Base-by-base conservation (phyloP, 2,888 invertebrate species). In the Callosobruchus maculatus region DNA sequence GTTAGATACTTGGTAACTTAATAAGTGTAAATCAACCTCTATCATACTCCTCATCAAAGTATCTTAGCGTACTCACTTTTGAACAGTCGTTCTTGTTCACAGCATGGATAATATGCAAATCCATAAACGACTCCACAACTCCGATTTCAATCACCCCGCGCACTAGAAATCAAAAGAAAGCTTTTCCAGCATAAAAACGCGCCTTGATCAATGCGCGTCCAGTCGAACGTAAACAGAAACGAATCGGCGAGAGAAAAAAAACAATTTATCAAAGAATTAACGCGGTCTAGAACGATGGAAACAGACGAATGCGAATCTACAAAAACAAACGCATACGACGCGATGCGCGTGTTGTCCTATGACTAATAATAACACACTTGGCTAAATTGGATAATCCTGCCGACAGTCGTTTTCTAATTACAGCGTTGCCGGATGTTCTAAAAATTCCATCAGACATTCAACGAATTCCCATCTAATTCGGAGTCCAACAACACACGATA, bases 321-420 rank as follows among this genome's bases (percentile, higher is more conserved):
- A 49, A 49, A 49, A 49, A 49, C 49, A 49, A 49, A 74, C 73
- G 68, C 72, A 77, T 72, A 73, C 73, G 76, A 72, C 72, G 49
- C 3, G 49, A 49, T 49, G 74, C 74, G 75, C 73, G 74, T 67
- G 70, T 49, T 74, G 72, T 72, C 71, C 71, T 70, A 74, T 71
- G 68, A 73, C 74, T 71, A 76, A 76, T 74, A 71, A 68, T 49
- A 75, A 74, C 66, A 31, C 31, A 72, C 70, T 72, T 70, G 68
- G 73, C 72, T 74, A 74, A 76, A 76, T 76, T 76, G 76, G 72
- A 76, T 75, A 76, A 76, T 72, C 67, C 20, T 67, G 71, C 71
- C 74, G 72, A 30, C 76, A 73, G 73, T 76, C 72, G 73, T 72
- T 74, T 70, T 49, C 49, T 70, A 71, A 75, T 72, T 68, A 69